These are phyloP conservation scores for Coecobrya sp. DNA, from an alignment of 2,888 invertebrate genomes.

Conservation along the genomic window DNA sequence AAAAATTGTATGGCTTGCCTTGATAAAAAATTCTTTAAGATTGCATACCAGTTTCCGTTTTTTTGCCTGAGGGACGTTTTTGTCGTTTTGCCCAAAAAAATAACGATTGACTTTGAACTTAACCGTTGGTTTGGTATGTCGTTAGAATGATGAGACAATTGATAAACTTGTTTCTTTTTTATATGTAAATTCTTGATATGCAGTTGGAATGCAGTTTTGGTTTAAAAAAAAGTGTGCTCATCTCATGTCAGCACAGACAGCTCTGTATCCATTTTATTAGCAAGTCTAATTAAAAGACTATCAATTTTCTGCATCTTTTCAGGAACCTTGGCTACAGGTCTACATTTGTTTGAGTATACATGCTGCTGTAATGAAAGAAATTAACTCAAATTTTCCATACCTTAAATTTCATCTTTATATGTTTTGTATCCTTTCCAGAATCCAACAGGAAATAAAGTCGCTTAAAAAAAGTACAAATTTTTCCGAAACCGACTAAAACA, in stretches of 20 bases:
- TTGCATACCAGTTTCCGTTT: not conserved
- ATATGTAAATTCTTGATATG: no score
- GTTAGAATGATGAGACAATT: not conserved
- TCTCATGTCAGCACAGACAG: not conserved
- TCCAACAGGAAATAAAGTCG: not conserved
- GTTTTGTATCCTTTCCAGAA: not conserved
- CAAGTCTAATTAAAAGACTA: slow-evolving; percentile 22
- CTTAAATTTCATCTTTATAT: slow-evolving; percentile 21
- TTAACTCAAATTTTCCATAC: not conserved
- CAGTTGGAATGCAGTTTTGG: no score
- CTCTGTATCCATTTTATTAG: not conserved
- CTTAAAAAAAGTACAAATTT: not conserved
- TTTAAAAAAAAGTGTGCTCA: no score
- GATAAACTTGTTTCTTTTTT: no score
- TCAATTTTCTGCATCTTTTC: not conserved
- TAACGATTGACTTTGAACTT: slow-evolving; percentile 22
- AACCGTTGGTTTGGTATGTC: not conserved
- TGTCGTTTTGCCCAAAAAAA: not conserved
- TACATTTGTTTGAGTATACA: no score
- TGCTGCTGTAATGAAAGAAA: no score
- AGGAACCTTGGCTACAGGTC: not conserved
- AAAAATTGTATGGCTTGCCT: slow-evolving; percentile 21
- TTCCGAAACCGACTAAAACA: no score
- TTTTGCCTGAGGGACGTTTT: slow-evolving; percentile 5
- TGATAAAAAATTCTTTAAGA: not conserved